phyloP scores from a whole-genome alignment of 2,113 vertebrate genomes.

The Rafetus swinhoei region DNA sequence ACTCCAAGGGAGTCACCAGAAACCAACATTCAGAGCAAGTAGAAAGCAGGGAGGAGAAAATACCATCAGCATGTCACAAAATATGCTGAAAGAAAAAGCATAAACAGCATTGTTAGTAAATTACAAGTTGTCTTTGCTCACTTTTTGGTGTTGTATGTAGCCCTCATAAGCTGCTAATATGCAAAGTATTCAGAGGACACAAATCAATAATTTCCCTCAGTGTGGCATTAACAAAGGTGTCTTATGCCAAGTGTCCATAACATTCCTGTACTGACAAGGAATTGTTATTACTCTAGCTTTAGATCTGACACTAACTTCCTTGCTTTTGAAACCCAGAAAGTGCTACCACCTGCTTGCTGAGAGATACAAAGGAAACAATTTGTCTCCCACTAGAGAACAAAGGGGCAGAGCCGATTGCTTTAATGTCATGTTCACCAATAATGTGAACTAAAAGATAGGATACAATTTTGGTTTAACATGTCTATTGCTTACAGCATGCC shows the following conservation, averaged over 20 bases:
- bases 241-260: constrained; percentile 43
- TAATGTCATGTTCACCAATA: background rate
- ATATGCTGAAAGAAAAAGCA: background rate
- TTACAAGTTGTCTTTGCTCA: background rate
- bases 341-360: background rate
- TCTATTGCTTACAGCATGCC: background rate
- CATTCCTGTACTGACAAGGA: constrained; percentile 58
- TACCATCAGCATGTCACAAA: background rate
- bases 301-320: constrained; percentile 42
- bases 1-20: background rate
- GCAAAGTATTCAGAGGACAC: constrained; percentile 35
- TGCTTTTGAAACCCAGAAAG: constrained; percentile 28
- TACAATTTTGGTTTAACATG: background rate
- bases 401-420: background rate
- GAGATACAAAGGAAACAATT: background rate
- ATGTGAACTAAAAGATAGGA: background rate
- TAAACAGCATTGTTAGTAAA: background rate
- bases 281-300: constrained; percentile 27
- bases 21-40: background rate
- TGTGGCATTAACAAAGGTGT: constrained; percentile 69
- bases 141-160: constrained; percentile 22
- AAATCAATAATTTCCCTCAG: constrained; percentile 45
- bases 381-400: background rate
- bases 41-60: background rate
- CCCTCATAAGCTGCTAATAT: constrained; percentile 6